Evolutionary conservation across 2,797 vertebrate genomes (phyloP), one percentile per base, ranked within the genome.

Genomic region (Myiotriccus ornatus): DNA sequence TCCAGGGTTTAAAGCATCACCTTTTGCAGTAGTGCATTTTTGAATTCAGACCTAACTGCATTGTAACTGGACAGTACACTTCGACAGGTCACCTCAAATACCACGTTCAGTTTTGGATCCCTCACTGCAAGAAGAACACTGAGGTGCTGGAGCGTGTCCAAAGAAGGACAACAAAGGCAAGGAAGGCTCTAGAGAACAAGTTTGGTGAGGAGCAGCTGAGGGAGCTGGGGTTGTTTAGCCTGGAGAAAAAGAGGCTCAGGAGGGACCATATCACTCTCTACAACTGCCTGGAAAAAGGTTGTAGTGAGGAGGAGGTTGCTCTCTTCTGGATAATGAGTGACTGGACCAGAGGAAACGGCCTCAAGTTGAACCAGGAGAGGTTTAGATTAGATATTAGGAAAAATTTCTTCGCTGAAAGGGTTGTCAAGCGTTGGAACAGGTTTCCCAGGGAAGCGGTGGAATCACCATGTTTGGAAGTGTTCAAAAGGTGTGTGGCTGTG

Each of bases 131-230:
- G 65, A 34, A 47, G 59, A 30, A 41, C 39, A 10, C 2, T 4
- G n/a, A 34, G n/a, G n/a, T 15, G 4, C 2, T 77, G 65, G n/a
- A 32, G 6, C 0, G 0, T 59, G 65, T 59, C 73, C 0, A 0
- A 39, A 18, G 50, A 46, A 20, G 6, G 50, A 44, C 43, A 70
- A 0, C 1, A 2, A 46, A 46, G 65, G 21, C 13, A 28, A 16
- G 22, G 65, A 41, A 59, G 39, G 22, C 39, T 41, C 56, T 39
- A 65, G 65, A 41, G 52, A 64, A 17, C 17, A 41, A 27, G 37
- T 32, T 16, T 57, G 25, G 19, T 52, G 52, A 64, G 64, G 43
- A 62, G 59, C 17, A 34, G 30, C 34, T 55, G 49, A 24, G 35
- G 69, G 12, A 59, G 39, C 46, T 89, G 73, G n/a, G 18, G 10